Evolutionary conservation across 2,797 vertebrate species (phyloP).

Genomic region (Siniperca undulata): DNA sequence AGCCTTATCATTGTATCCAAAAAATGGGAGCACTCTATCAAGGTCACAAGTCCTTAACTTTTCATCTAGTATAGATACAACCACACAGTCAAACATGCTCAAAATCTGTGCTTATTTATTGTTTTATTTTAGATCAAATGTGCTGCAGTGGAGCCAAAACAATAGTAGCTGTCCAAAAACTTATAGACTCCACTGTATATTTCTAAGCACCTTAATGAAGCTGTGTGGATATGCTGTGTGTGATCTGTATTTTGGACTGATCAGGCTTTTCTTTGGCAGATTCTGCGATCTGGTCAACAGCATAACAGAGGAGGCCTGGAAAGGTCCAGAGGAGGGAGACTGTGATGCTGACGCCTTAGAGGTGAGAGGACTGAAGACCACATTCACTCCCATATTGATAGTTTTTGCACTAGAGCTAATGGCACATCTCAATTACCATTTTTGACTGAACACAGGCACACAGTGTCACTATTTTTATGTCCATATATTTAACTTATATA

Average conservation of each 20-base stretch:
- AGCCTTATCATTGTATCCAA: background rate
- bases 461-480: background rate
- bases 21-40: background rate
- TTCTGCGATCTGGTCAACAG: constrained; percentile 98
- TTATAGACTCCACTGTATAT: background rate
- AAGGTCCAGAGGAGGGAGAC: constrained; percentile 91
- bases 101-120: background rate
- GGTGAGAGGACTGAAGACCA: constrained; percentile 78
- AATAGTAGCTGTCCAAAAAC: background rate
- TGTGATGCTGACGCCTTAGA: constrained; percentile 94
- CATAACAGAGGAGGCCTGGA: constrained; percentile 94
- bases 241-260: constrained; percentile 4
- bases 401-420: too few relatives aligned
- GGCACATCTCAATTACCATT: background rate
- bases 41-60: too few relatives aligned
- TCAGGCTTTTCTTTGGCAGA: constrained; percentile 74
- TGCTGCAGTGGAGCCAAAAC: background rate
- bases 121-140: background rate
- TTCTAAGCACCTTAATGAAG: background rate
- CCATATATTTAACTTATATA: background rate
- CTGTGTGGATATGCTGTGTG: background rate
- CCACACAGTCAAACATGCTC: background rate
- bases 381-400: background rate
- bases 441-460: background rate
- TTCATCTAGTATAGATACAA: background rate